These are phyloP conservation scores for Sycophila texana DNA, from an alignment of 2,888 invertebrate genomes.

Conservation along the genomic window DNA sequence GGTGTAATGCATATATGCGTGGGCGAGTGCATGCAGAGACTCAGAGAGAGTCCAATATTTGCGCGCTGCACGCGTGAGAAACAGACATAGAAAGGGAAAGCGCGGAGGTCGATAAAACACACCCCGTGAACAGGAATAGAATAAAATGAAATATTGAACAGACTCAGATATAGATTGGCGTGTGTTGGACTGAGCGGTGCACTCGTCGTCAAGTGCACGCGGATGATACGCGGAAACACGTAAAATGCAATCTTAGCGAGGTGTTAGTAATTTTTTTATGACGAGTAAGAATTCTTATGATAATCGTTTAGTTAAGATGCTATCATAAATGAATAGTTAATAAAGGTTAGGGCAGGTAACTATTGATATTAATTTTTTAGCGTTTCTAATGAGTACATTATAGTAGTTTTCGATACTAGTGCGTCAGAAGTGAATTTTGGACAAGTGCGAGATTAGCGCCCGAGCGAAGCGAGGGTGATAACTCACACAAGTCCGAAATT, in stretches of 20 bases:
- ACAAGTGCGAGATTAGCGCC: too few species aligned
- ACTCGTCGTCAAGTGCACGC: neutral
- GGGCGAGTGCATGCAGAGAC: too few species aligned
- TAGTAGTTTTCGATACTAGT: too few species aligned
- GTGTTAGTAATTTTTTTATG: neutral
- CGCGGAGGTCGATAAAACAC: constrained; percentile 38
- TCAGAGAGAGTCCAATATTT: neutral
- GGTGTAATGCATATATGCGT: neutral
- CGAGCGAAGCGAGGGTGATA: too few species aligned
- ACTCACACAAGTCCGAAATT: too few species aligned
- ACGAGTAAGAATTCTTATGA: neutral
- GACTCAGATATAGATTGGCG: constrained; percentile 25
- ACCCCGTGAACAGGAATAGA: constrained; percentile 26
- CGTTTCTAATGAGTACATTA: too few species aligned
- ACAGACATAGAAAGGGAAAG: constrained; percentile 25
- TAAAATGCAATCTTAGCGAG: neutral
- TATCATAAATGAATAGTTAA: too few species aligned
- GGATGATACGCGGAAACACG: neutral
- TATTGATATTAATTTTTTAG: too few species aligned
- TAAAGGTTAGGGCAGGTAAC: too few species aligned
- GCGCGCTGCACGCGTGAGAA: constrained; percentile 32
- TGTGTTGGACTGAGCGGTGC: constrained; percentile 17
- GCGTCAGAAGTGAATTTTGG: too few species aligned
- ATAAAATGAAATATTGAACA: constrained; percentile 43
- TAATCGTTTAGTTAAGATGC: constrained; percentile 2